phyloP scores from a whole-genome alignment of 2,797 vertebrate species.

The Cynopterus sphinx region DNA sequence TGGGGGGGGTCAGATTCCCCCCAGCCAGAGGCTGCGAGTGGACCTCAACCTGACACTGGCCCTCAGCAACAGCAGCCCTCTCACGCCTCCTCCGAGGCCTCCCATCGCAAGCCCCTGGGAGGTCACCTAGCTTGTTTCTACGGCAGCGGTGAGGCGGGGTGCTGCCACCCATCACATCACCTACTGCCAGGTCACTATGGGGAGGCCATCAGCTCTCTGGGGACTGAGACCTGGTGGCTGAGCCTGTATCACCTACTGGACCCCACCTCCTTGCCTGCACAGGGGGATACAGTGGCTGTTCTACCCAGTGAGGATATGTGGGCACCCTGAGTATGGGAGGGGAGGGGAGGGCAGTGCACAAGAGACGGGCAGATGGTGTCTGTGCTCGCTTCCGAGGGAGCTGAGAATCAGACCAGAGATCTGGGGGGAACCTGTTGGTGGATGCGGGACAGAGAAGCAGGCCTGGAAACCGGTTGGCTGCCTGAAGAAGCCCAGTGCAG shows the following conservation, averaged over 20 bases:
- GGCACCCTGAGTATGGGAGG: background rate
- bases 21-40: too few species aligned
- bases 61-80: too few species aligned
- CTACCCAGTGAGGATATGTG: background rate
- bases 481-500: background rate
- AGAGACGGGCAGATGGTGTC: background rate
- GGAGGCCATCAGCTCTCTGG: background rate
- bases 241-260: background rate
- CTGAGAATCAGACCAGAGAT: background rate
- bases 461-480: background rate
- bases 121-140: background rate
- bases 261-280: background rate
- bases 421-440: background rate
- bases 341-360: background rate
- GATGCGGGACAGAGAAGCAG: background rate
- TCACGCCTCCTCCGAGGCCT: fast-evolving
- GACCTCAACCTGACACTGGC: too few species aligned
- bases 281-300: background rate
- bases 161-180: background rate
- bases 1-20: background rate
- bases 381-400: background rate
- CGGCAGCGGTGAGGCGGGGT: background rate
- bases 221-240: background rate
- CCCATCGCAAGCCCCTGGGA: background rate
- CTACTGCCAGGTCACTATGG: background rate